phyloP scores from a whole-genome alignment of 2,888 invertebrate species.

The Acronicta leporina region DNA sequence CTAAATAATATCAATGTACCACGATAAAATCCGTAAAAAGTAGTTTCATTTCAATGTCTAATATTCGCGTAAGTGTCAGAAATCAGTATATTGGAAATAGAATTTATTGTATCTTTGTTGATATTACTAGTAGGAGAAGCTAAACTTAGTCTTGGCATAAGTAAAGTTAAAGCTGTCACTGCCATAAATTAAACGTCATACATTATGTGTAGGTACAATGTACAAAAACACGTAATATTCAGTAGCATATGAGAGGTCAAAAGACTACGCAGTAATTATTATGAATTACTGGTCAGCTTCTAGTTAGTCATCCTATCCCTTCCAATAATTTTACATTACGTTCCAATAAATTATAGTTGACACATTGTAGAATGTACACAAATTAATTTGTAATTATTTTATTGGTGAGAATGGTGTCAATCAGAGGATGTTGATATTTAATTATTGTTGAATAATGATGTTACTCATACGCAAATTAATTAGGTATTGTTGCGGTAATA shows the following conservation, averaged over 20 bases:
- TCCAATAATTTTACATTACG: slow-evolving; percentile 38
- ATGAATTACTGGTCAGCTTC: slow-evolving; percentile 41
- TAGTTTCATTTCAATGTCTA: too few relatives aligned
- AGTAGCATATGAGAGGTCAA: slow-evolving; percentile 7
- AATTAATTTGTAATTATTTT: slow-evolving; percentile 20
- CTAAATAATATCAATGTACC: too few relatives aligned
- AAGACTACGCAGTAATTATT: slow-evolving; percentile 33
- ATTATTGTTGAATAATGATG: too few relatives aligned
- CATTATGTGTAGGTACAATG: slow-evolving; percentile 14
- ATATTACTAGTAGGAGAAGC: slow-evolving; percentile 13
- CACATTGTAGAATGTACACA: slow-evolving; percentile 24
- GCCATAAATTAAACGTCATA: slow-evolving; percentile 2
- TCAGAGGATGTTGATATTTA: too few relatives aligned
- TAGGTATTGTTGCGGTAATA: too few relatives aligned
- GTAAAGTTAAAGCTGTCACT: slow-evolving; percentile 15
- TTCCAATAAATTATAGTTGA: slow-evolving; percentile 40
- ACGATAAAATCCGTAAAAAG: too few relatives aligned
- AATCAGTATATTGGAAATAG: too few relatives aligned
- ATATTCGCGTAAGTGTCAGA: too few relatives aligned
- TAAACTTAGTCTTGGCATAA: neutral
- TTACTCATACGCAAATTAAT: too few relatives aligned
- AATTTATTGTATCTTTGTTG: neutral
- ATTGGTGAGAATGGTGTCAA: too few relatives aligned
- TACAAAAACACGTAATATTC: slow-evolving; percentile 42
- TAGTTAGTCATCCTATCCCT: slow-evolving; percentile 54